Percentiles rank a stretch among this genome's conserved stretches.
Evolutionary conservation across 2,888 invertebrate species (phyloP).

Genomic region (Hipparchia semele): DNA sequence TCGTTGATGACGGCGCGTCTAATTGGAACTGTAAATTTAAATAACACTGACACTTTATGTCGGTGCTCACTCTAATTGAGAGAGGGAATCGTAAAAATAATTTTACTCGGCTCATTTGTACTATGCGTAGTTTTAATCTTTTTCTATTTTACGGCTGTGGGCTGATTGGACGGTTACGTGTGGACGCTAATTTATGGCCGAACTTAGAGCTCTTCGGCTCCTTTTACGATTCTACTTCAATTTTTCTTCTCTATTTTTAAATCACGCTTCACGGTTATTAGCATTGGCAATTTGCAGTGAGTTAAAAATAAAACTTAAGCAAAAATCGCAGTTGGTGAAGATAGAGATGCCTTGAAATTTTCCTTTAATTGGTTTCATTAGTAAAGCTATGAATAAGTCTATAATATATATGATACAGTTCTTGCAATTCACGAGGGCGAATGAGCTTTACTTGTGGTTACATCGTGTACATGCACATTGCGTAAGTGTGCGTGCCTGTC

Average conservation of each 20-base stretch:
- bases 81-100: constrained; percentile 81
- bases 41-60: constrained; percentile 80
- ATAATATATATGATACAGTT: too few relatives aligned
- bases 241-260: constrained; percentile 19
- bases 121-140: constrained; percentile 73
- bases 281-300: constrained; percentile 5
- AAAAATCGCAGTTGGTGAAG: too few relatives aligned
- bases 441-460: too few relatives aligned
- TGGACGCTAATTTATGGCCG: constrained; percentile 66
- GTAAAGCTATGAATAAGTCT: too few relatives aligned
- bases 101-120: constrained; percentile 80
- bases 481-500: too few relatives aligned
- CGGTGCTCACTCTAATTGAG: constrained; percentile 78
- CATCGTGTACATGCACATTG: too few relatives aligned
- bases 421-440: too few relatives aligned
- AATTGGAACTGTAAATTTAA: constrained; percentile 82
- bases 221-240: constrained; percentile 28
- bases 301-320: background rate
- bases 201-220: constrained; percentile 39
- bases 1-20: constrained; percentile 79
- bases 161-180: constrained; percentile 68
- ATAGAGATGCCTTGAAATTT: too few relatives aligned
- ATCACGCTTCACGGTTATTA: constrained; percentile 17
- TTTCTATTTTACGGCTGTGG: constrained; percentile 67
- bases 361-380: too few relatives aligned